Percentiles rank a stretch among this genome's conserved stretches.
phyloP scores from a whole-genome alignment of 1,140 invertebrate species.

The Prorops nasuta region DNA sequence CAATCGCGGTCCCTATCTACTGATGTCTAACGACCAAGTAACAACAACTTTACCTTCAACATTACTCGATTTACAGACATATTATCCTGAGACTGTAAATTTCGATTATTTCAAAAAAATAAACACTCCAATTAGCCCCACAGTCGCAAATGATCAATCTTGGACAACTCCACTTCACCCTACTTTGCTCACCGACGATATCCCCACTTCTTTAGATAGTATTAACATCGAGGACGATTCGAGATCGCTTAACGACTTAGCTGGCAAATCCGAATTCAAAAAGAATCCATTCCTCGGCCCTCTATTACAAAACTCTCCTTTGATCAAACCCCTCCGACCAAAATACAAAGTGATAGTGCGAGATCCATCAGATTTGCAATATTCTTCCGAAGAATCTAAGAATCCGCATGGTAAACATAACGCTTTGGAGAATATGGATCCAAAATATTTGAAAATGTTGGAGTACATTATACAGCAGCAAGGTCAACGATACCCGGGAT shows the following conservation, averaged over 20 bases:
- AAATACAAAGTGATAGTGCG: no score
- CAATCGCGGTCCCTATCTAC: conserved; percentile 15
- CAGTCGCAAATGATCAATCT: no score
- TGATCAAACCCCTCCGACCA: no score
- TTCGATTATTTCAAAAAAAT: conserved; percentile 7
- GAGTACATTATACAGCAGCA: conserved; percentile 13
- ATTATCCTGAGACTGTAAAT: not conserved
- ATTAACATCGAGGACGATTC: no score
- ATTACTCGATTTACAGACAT: not conserved
- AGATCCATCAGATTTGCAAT: no score
- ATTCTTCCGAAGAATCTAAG: not conserved
- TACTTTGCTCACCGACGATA: no score
- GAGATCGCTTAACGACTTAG: no score
- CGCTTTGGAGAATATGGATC: no score
- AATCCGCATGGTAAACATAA: not conserved
- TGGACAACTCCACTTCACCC: no score
- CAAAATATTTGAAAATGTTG: conserved; percentile 20
- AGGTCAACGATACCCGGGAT: not conserved
- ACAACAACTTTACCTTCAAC: conserved; percentile 9
- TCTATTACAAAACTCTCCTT: no score
- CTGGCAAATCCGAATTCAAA: no score
- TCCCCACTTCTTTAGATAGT: no score
- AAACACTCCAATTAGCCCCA: conserved; percentile 6
- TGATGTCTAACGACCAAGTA: not conserved
- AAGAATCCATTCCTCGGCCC: conserved; percentile 1